Evolutionary conservation across 2,888 invertebrate species (phyloP), one percentile per base, ranked within the genome.

Genomic region (Serripes groenlandicus): DNA sequence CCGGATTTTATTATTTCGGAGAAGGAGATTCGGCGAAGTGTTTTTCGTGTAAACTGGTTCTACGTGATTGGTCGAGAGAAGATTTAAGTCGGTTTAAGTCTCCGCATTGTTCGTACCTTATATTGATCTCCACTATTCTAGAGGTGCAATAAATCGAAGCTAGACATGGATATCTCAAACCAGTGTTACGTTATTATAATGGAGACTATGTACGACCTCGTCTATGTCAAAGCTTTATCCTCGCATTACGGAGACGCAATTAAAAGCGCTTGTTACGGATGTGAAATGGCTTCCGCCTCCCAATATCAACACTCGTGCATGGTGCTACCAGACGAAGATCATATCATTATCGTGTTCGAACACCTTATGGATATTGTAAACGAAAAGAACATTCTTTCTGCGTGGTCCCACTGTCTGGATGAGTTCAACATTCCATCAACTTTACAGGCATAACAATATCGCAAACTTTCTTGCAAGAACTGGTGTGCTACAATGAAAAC

Each of bases 401-500:
- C 54, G 23, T 54, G 54, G 54, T 54, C 54, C 5, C 9, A 23
- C 7, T 54, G 56, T 56, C 11, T 56, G 23, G 56, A 56, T 21
- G 49, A 49, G 49, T 42, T 49, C n/a, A n/a, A n/a, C n/a, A n/a
- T 56, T 26, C 56, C 56, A 26, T 26, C 56, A 11, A 26, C 56
- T 56, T 11, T 56, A 26, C 18, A 56, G 23, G 56, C 23, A 11
- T 23, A 23, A 26, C 56, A 56, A 26, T 3, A 23, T 11, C 56
- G 23, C 9, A 56, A 56, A 26, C 23, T 26, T 56, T 56, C 56
- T 11, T 56, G 56, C 23, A 56, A 56, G 26, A 26, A 56, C 26
- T 56, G 56, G 56, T 26, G 56, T 21, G 56, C 56, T 26, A 56
- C 56, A 26, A 56, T 56, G 56, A 56, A 56, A 56, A 56, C 56